Evolutionary conservation across 2,797 vertebrate species (phyloP), one percentile per base, ranked within the genome.

Genomic region (Myripristis murdjan): DNA sequence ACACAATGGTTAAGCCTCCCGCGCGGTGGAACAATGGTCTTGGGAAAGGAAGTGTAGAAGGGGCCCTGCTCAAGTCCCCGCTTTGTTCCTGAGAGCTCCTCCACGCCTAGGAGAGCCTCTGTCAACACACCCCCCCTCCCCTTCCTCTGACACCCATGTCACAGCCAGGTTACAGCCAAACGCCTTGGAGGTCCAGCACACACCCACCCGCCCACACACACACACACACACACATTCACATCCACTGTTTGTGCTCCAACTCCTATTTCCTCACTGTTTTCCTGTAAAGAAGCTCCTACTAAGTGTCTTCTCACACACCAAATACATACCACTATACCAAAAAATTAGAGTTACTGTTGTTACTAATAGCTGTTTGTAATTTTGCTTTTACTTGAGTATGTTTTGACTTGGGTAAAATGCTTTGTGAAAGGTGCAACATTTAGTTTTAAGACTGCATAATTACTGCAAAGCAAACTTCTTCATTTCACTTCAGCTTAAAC

Each of bases 41-140:
- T 31, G 73, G 80, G 69, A 86, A 43, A 89, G 90, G 86, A 91
- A 90, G 82, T 82, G 79, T 7, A 57, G 81, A 64, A 71, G 82
- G 46, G 75, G 79, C 75, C 85, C 76, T 24, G 69, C 76, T 77
- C 74, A 51, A 66, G 81, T 79, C 79, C 71, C 7, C n/a, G 71
- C 78, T 85, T 85, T 87, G 84, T 82, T 67, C 60, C 78, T 70
- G 70, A 85, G 73, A 84, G 62, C 68, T 11, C 66, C 48, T 55
- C 65, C 48, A 69, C 44, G 69, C 69, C 81, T 73, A 41, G 60
- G 16, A 66, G 55, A 72, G 73, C 63, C 89, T 77, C 73, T 52
- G 56, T 85, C 83, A 88, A 81, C 84, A 86, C 64, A 56, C n/a
- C n/a, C 54, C n/a, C 54, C 71, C 35, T 11, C 64, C 57, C 24